Base-by-base conservation (phyloP, 2,113 vertebrate species). In the Lasiurus cinereus region DNA sequence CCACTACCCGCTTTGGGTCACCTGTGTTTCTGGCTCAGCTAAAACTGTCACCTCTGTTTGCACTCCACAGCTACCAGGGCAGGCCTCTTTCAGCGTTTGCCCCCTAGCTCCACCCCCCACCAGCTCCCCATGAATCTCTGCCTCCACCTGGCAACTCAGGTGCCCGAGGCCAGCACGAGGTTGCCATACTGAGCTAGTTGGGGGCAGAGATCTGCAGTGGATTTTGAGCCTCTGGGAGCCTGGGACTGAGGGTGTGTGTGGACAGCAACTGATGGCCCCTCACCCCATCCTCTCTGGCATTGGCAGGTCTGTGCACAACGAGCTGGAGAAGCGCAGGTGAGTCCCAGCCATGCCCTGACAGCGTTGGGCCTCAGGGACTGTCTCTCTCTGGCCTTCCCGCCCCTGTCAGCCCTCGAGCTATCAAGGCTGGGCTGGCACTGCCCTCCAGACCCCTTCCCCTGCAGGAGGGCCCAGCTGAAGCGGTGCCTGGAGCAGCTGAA, bases 401-500 rank as follows among this genome's bases (percentile, higher is more conserved):
- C 91, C 62, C 48, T 70, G 21, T 19, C 11, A 14, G 54, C 77
- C 72, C 84, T 85, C 54, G 24, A 67, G 50, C 92, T 39, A 52
- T 72, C 3, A 54, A 88, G 73, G 54, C 24, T 59, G 90, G 77
- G 56, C 73, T 88, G 74, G 93, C 66, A 92, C 96, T 96, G 96
- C 93, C 96, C 96, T 97, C 82, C 56, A 77, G 79, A 89, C 78
- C 66, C 95, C 70, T 96, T 73, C 85, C 27, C 50, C 66, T 16
- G 31, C 86, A 99, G 99, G 97, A 98, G 99, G 94, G 99, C 99
- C 88, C 99, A 99, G 98, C 98, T 99, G 95, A 98, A 98, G 85
- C 96, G 97, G 46, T 99, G 99, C 94, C 97, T 99, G 97, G 99
- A 99, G 96, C 98, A 99, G 97, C 98, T 99, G 88, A 99, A 99